These are phyloP conservation scores for Apocheima hispidaria DNA, from an alignment of 2,888 invertebrate genomes.

Conservation along the genomic window DNA sequence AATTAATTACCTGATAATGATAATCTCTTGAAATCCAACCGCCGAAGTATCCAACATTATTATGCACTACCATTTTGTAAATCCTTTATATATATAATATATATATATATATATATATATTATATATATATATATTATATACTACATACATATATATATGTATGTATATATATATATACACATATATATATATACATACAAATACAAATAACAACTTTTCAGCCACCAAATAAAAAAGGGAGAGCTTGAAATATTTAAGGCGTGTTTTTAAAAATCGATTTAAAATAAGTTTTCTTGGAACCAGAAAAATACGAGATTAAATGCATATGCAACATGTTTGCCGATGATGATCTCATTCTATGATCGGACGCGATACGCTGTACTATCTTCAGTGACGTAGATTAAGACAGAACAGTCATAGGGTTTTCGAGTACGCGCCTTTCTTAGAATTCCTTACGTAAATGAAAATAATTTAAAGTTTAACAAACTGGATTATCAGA, in stretches of 20 bases:
- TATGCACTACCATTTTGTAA: slow-evolving; percentile 23
- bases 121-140: too few species aligned
- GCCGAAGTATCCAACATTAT: slow-evolving; percentile 16
- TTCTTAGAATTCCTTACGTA: slow-evolving; percentile 1
- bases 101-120: too few species aligned
- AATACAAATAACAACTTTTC: too few species aligned
- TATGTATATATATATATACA: too few species aligned
- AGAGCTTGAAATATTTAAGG: background rate
- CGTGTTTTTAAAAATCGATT: background rate
- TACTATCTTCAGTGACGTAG: slow-evolving; percentile 22
- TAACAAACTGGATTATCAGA: too few species aligned
- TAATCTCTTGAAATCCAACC: slow-evolving; percentile 27
- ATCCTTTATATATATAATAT: too few species aligned
- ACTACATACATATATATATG: too few species aligned
- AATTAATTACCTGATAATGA: slow-evolving; percentile 29
- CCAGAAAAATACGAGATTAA: background rate
- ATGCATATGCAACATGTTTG: background rate
- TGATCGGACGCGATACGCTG: slow-evolving; percentile 1
- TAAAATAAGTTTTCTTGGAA: background rate
- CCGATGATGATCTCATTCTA: slow-evolving; percentile 8
- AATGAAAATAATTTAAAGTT: background rate
- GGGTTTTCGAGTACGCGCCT: background rate
- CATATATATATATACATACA: too few species aligned
- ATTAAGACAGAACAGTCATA: slow-evolving; percentile 4
- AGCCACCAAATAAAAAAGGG: too few species aligned